Percentiles rank a stretch among this genome's conserved stretches.
These are phyloP conservation scores for Stictocephala bisonia DNA, from an alignment of 2,888 invertebrate genomes.

Conservation along the genomic window DNA sequence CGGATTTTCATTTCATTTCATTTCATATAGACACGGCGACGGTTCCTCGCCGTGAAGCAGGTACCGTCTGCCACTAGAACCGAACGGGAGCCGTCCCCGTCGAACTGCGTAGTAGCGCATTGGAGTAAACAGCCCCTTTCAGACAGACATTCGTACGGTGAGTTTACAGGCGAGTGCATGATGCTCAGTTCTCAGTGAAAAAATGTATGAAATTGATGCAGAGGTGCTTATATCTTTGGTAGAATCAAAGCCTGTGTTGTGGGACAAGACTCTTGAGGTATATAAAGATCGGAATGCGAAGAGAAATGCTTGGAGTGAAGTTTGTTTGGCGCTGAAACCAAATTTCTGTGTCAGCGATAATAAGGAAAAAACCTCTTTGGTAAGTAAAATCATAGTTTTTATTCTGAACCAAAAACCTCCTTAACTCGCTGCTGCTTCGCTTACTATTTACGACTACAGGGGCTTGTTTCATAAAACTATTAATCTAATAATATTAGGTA, in stretches of 20 bases:
- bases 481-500: no score
- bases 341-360: slow-evolving; percentile 33
- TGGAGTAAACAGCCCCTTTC: slow-evolving; percentile 5
- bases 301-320: slow-evolving; percentile 51
- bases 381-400: slow-evolving; percentile 4
- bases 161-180: slow-evolving; percentile 21
- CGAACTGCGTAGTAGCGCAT: slow-evolving; percentile 26
- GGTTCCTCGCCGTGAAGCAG: slow-evolving; percentile 20
- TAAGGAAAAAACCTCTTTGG: slow-evolving; percentile 31
- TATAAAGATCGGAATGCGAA: slow-evolving; percentile 52
- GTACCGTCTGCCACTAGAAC: slow-evolving; percentile 26
- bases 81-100: slow-evolving; percentile 7
- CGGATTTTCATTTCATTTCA: no score
- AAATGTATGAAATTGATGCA: slow-evolving; percentile 42
- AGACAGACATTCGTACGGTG: slow-evolving; percentile 19
- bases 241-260: slow-evolving; percentile 51
- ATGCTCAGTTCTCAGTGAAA: slow-evolving; percentile 4
- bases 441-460: no score
- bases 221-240: slow-evolving; percentile 48
- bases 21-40: slow-evolving; percentile 17
- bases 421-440: no score
- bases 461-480: no score
- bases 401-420: no score
- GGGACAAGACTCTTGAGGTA: slow-evolving; percentile 49
- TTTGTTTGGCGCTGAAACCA: slow-evolving; percentile 31